Base-by-base conservation (phyloP, 2,113 vertebrate species). In the Mus pahari region DNA sequence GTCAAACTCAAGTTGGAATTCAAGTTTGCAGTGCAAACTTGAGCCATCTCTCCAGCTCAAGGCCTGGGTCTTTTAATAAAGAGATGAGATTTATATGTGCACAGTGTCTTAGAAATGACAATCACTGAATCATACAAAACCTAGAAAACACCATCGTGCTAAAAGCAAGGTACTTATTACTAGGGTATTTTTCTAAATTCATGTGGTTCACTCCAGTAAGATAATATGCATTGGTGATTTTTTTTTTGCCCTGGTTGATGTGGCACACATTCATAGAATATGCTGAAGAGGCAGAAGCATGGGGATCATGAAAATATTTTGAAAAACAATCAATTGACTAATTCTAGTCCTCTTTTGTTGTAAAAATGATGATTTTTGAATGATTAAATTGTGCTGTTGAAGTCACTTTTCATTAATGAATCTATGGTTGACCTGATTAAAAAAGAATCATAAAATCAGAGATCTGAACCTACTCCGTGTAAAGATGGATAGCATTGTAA, bases 161-260 rank as follows among this genome's bases (percentile, higher is more conserved):
- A 31, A 78, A 78, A 48, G 28, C 28, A 78, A 78, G 98, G 98
- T 98, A 96, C 71, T 97, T 98, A 89, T 98, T 98, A 98, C 98
- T 98, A 98, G 98, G 97, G 97, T 98, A 98, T 98, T 99, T 98
- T 98, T 98, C 98, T 98, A 98, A 98, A 98, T 98, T 98, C 98
- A 98, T 98, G 98, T 98, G 98, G 98, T 98, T 98, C 98, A 98
- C 96, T 98, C 98, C 98, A 97, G 92, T 98, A 98, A 98, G 97
- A 98, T 97, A 98, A 98, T 98, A 94, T 13, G 94, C 98, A 98
- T 48, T 33, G 26, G 17, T 33, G 28, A 24, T 71, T 73, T 74
- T 74, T 77, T 31, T 78, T 50, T 50, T 50, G 26, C 50, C 28
- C 28, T 50, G 45, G 74, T 48, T 77, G 74, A 45, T 14, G 74